These are phyloP conservation scores for Turritopsis dohrnii DNA, from an alignment of 30 jellyfish, hydroid and myxozoan genomes.

Conservation along the genomic window DNA sequence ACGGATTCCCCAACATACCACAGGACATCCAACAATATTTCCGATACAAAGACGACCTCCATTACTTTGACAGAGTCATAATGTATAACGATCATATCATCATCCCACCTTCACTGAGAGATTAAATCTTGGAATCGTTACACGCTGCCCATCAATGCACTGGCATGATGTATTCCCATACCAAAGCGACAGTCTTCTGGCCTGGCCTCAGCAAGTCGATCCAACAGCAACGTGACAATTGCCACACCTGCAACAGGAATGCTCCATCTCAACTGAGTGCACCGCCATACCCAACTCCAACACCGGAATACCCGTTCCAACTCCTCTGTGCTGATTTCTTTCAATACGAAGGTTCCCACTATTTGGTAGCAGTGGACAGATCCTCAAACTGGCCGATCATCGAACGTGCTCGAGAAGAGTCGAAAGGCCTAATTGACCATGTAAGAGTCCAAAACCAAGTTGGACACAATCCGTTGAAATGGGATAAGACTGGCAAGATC, in stretches of 20 bases:
- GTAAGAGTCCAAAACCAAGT: conserved; percentile 11
- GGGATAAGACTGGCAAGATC: conserved; percentile 10
- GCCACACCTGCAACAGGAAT: conserved; percentile 1
- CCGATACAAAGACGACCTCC: not conserved
- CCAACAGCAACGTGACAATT: not conserved
- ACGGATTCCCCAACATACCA: conserved; percentile 24
- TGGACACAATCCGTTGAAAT: not conserved
- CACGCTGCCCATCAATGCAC: conserved; percentile 49
- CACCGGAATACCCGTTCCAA: conserved; percentile 11
- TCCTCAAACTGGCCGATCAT: conserved; percentile 24
- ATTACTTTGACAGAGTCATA: conserved; percentile 20
- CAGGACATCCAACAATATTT: conserved; percentile 19
- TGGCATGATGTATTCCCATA: conserved; percentile 23
- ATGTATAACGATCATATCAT: conserved; percentile 5
- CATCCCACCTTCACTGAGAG: conserved; percentile 39
- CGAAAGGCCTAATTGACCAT: not conserved
- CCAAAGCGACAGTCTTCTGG: conserved; percentile 37
- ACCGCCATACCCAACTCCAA: not conserved
- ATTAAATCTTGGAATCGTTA: not conserved
- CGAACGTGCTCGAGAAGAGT: not conserved
- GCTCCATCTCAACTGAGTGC: conserved; percentile 15
- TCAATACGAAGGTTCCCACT: conserved; percentile 7
- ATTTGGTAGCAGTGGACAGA: conserved; percentile 11
- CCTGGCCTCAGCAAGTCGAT: conserved; percentile 30
- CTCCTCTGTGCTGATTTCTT: conserved; percentile 7